These are phyloP conservation scores for Enteromius trimaculatus DNA, from an alignment of 2,797 vertebrate genomes.

Conservation along the genomic window DNA sequence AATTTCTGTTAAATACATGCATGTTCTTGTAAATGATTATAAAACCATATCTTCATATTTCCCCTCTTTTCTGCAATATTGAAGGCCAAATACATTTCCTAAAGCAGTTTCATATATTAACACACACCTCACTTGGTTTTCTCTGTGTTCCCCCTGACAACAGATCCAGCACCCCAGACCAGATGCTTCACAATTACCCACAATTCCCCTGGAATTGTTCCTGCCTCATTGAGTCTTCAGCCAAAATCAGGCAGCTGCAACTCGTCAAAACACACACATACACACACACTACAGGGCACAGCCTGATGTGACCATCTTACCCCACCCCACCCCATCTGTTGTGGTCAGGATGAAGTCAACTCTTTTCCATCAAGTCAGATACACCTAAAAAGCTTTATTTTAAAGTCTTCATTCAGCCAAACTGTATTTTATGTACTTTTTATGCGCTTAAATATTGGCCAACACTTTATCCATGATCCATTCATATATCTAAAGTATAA, in stretches of 20 bases:
- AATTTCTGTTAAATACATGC: too few species aligned
- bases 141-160: conserved; percentile 16
- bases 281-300: conserved; percentile 5
- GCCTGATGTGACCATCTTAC: neutral
- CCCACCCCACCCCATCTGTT: conserved; percentile 19
- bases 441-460: conserved; percentile 29
- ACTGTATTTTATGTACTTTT: conserved; percentile 8
- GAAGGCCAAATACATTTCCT: neutral
- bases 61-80: neutral
- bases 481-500: conserved; percentile 15
- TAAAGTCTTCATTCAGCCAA: neutral
- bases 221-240: conserved; percentile 34
- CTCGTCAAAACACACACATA: conserved; percentile 14
- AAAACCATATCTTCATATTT: neutral
- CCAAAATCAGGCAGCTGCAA: conserved; percentile 22
- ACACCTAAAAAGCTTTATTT: conserved; percentile 26
- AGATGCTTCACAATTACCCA: conserved; percentile 57
- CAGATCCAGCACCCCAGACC: conserved; percentile 51
- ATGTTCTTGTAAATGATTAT: too few species aligned
- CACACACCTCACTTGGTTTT: neutral
- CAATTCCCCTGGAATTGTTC: conserved; percentile 47
- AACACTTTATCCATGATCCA: neutral
- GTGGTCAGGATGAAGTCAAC: conserved; percentile 7
- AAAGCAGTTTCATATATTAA: neutral
- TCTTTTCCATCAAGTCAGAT: neutral